Evolutionary conservation across 2,888 invertebrate genomes (phyloP).

Genomic region (Gastrophysa polygoni): DNA sequence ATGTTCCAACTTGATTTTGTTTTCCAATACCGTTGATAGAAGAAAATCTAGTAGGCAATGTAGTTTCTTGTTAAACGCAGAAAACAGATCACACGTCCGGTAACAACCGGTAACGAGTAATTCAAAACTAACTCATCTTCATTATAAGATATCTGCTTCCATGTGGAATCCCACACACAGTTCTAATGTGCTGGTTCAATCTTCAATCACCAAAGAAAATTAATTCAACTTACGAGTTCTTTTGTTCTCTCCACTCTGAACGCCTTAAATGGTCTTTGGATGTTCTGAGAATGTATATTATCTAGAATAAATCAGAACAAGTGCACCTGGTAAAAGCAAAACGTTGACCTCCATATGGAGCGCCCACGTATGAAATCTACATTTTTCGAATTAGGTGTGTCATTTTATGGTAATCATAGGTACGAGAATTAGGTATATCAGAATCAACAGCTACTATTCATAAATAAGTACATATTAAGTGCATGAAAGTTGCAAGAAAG

Average conservation of each 20-base stretch:
- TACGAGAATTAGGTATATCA: slow-evolving; percentile 20
- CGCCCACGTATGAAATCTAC: slow-evolving; percentile 40
- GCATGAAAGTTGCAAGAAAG: background rate
- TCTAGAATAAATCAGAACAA: slow-evolving; percentile 41
- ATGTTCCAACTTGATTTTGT: too few relatives aligned
- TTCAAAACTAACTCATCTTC: too few relatives aligned
- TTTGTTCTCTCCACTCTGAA: background rate
- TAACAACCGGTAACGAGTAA: too few relatives aligned
- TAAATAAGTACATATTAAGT: background rate
- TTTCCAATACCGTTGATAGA: too few relatives aligned
- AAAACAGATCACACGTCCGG: too few relatives aligned
- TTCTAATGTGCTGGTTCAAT: too few relatives aligned
- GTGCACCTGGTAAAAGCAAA: slow-evolving; percentile 43
- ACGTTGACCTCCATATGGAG: slow-evolving; percentile 41
- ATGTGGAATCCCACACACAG: background rate
- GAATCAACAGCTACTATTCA: slow-evolving; percentile 18
- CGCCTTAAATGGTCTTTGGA: slow-evolving; percentile 12
- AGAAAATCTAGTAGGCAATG: too few relatives aligned
- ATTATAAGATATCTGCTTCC: too few relatives aligned
- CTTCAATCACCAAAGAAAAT: background rate
- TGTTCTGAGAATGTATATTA: slow-evolving; percentile 36
- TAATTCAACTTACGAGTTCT: background rate
- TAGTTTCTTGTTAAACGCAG: too few relatives aligned
- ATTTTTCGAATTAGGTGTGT: slow-evolving; percentile 39
- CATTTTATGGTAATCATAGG: slow-evolving; percentile 28